Base-by-base conservation (phyloP, 2,888 invertebrate species). In the Pilophorus perplexus region DNA sequence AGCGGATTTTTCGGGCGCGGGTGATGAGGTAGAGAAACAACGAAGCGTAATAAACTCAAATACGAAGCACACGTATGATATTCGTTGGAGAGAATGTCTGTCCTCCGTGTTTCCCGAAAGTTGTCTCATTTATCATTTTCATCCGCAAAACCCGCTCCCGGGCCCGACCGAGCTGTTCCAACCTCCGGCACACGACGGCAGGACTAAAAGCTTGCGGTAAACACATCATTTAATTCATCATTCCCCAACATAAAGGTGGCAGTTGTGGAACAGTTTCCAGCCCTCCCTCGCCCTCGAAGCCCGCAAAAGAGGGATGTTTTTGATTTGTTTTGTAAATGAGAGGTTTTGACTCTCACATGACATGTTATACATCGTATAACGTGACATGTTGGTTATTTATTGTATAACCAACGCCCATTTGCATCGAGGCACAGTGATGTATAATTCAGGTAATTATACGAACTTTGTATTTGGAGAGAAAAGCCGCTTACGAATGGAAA, bases 71-170 rank as follows among this genome's bases (percentile, higher is more conserved):
- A 46, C 46, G 23, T 46, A 46, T 46, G 12, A 46, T 46, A 46
- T 22, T 46, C 46, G 46, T 46, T 25, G 23, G 25, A 25, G 2
- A 20, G 23, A 44, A 46, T 46, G 46, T 46, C 46, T 23, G 22
- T n/a, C 12, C 46, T 46, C 23, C 10, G 16, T 25, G n/a, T 46
- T 25, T 46, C 25, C 23, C 23, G 46, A 46, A 46, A 46, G 23
- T 46, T 46, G 46, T 23, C 46, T 46, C 46, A 46, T 46, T 46
- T 46, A 46, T 46, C 46, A 46, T 46, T 46, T 46, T 46, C 46
- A 23, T 46, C 46, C 23, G 46, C 46, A 23, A 22, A 18, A 20
- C 10, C 46, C 44, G 20, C 5, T 10, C 20, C 20, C 46, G 10
- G 8, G 20, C 6, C 20, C 14, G 12, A 4, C 44, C 20, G n/a